These are phyloP conservation scores for Trichonephila clavipes DNA, from an alignment of 1,140 invertebrate species.

Conservation along the genomic window DNA sequence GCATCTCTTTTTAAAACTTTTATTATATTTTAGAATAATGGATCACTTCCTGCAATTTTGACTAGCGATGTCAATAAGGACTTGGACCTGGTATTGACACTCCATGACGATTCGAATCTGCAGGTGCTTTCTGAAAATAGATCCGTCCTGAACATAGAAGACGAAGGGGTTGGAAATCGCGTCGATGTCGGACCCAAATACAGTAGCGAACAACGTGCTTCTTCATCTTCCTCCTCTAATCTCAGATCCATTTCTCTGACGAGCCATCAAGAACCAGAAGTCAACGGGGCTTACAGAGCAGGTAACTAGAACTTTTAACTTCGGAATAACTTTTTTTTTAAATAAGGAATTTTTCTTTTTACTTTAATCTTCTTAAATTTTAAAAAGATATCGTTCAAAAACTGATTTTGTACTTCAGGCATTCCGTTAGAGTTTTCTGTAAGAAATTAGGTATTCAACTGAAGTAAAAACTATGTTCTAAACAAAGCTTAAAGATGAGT, in stretches of 20 bases:
- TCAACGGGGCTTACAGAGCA: constrained; percentile 52
- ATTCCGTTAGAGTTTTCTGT: too few species aligned
- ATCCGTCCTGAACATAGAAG: background rate
- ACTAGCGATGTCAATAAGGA: constrained; percentile 37
- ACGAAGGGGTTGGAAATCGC: background rate
- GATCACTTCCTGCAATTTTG: background rate
- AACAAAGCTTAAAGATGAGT: too few species aligned
- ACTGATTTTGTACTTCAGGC: too few species aligned
- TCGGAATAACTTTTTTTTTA: too few species aligned
- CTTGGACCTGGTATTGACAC: constrained; percentile 22
- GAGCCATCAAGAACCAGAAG: constrained; percentile 58
- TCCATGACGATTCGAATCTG: constrained; percentile 40
- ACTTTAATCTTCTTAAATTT: too few species aligned
- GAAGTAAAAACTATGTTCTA: too few species aligned
- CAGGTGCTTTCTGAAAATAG: constrained; percentile 32
- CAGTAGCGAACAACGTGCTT: background rate
- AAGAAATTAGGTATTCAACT: too few species aligned
- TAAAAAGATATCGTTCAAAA: too few species aligned
- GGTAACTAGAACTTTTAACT: constrained; percentile 4
- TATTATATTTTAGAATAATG: background rate
- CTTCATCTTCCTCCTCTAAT: constrained; percentile 26
- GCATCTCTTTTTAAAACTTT: background rate
- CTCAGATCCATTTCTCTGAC: constrained; percentile 68
- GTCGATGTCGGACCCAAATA: constrained; percentile 25
- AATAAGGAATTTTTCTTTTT: too few species aligned